These are phyloP conservation scores for Caenorhabditis sp. DNA, from an alignment of 2,888 invertebrate species.

Conservation along the genomic window DNA sequence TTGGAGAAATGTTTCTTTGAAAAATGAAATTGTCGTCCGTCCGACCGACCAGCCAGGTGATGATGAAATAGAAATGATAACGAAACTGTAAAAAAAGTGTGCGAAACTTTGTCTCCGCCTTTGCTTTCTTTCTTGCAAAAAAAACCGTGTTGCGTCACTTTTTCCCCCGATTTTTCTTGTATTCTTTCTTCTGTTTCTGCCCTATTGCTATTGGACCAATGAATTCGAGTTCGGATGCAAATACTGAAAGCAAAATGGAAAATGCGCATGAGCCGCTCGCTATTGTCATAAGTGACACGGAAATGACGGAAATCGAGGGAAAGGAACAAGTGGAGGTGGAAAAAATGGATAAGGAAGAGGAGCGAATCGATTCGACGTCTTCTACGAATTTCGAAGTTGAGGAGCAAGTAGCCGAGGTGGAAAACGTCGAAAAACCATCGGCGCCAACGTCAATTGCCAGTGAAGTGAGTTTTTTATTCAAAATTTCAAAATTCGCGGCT, in stretches of 20 bases:
- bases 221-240: too few species aligned
- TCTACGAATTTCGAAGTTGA: neutral
- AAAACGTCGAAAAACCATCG: neutral
- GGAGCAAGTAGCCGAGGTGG: neutral
- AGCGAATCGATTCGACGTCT: conserved; percentile 15
- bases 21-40: too few species aligned
- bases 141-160: conserved; percentile 18
- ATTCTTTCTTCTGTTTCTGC: neutral
- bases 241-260: too few species aligned
- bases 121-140: conserved; percentile 20
- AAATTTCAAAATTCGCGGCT: too few species aligned
- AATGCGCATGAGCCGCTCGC: conserved; percentile 24
- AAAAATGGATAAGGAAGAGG: neutral
- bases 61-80: conserved; percentile 7
- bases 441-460: neutral
- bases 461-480: neutral
- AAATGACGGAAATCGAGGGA: neutral
- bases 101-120: conserved; percentile 53
- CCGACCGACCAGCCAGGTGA: too few species aligned
- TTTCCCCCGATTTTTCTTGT: neutral
- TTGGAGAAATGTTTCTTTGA: too few species aligned
- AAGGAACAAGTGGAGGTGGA: conserved; percentile 6
- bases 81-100: conserved; percentile 45
- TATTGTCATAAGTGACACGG: conserved; percentile 43
- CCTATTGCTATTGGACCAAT: too few species aligned